phyloP scores from a whole-genome alignment of 2,113 vertebrate genomes.

The Cottus gobio region DNA sequence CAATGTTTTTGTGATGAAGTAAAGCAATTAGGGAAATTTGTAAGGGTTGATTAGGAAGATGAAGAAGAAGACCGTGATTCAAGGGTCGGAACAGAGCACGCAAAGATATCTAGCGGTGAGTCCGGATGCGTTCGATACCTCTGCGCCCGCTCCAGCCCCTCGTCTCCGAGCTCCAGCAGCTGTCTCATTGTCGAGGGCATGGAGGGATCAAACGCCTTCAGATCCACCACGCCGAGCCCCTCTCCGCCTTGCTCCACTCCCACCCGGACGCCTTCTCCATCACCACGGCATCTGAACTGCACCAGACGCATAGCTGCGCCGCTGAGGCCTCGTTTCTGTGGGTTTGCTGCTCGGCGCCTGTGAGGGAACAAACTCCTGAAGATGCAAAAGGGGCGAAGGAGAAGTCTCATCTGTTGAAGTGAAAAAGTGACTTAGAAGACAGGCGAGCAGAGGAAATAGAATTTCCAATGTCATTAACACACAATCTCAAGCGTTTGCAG shows the following conservation, averaged over 20 bases:
- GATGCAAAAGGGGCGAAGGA: slow-evolving; percentile 40
- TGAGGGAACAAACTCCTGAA: slow-evolving; percentile 59
- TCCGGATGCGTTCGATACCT: slow-evolving; percentile 74
- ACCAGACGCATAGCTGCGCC: slow-evolving; percentile 86
- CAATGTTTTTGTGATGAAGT: neutral
- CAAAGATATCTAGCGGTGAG: no score
- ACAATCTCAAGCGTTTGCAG: neutral
- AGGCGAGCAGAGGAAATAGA: no score
- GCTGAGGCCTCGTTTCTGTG: slow-evolving; percentile 48
- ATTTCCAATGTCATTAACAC: neutral
- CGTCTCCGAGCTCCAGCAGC: slow-evolving; percentile 87
- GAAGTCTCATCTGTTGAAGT: slow-evolving; percentile 76
- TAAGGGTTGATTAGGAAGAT: neutral
- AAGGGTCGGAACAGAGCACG: neutral
- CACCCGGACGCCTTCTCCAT: slow-evolving; percentile 74
- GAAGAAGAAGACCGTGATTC: neutral
- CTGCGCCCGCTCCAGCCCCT: slow-evolving; percentile 81
- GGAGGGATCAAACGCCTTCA: slow-evolving; percentile 87
- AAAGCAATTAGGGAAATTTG: neutral
- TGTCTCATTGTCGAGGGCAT: slow-evolving; percentile 87
- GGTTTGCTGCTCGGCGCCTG: slow-evolving; percentile 2
- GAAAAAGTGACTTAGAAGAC: neutral
- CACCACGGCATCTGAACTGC: slow-evolving; percentile 83
- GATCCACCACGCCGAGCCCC: slow-evolving; percentile 85
- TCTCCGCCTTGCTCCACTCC: slow-evolving; percentile 85